Base-by-base conservation (phyloP, 2,888 invertebrate genomes). In the Agrilus mali region DNA sequence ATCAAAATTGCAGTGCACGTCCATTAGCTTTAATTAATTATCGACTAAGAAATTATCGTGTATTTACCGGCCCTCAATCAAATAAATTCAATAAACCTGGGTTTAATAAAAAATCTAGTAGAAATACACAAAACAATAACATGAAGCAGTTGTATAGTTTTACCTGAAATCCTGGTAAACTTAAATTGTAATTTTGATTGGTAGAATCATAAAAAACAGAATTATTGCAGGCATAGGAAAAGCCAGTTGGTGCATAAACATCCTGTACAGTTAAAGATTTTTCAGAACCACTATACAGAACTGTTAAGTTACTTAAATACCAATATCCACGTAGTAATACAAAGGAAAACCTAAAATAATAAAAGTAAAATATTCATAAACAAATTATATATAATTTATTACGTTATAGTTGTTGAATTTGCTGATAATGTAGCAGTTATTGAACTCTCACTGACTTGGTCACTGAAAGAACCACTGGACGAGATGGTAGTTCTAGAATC, bases 151-250 rank as follows among this genome's bases (percentile, higher is more conserved):
- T 8, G 14, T 8, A 38, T 16, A 13, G 13, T 36, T 45, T 35
- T 60, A 72, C 72, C 69, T 70, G 69, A 47, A 71, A 42, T 42
- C 69, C 60, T 1, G 58, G 48, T 33, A 71, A 66, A 14, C 49
- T 36, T 32, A 48, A 65, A 27, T 49, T 44, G 40, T 42, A 16
- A 15, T 41, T 66, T 65, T 2, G 50, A 37, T 13, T 57, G 51
- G 10, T 52, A 34, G 53, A 66, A 67, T 14, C 51, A 52, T 2
- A 69, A 52, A 13, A 47, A 8, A 20, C 8, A 42, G 55, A 54
- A 33, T 65, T 59, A 0, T 57, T 61, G 45, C 77, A 77, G 33
- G 74, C 68, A 59, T 73, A 76, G 0, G 74, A 71, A 62, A 73
- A 76, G 3, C 61, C 65, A 0, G 53, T 36, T 1, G 71, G 59